Evolutionary conservation across 2,888 invertebrate species (phyloP).

Genomic region (Catonia carolina): DNA sequence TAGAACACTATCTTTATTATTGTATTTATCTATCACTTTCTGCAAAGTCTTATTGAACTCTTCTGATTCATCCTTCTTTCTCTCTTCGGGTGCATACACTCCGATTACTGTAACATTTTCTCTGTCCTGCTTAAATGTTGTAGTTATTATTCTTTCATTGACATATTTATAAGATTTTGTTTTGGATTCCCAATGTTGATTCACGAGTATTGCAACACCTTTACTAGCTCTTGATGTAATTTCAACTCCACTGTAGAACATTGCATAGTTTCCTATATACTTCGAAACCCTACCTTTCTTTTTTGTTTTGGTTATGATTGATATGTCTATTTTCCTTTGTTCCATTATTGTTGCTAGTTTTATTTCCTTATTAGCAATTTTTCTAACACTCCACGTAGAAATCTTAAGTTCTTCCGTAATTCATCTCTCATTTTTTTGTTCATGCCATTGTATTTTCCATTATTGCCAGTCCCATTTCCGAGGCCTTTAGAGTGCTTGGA

Average conservation of each 20-base stretch:
- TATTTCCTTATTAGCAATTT: not conserved
- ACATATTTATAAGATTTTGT: not conserved
- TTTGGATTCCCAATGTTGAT: not conserved
- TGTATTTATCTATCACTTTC: not conserved
- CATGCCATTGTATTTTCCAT: not conserved
- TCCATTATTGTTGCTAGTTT: not conserved
- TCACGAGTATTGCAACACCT: not conserved
- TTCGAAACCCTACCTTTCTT: not conserved
- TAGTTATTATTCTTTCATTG: not conserved
- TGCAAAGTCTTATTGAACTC: not conserved
- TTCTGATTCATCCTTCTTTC: not conserved
- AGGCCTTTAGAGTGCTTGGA: too few relatives aligned
- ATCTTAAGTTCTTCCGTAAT: too few relatives aligned
- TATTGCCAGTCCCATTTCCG: too few relatives aligned
- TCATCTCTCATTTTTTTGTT: too few relatives aligned
- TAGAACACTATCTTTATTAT: not conserved
- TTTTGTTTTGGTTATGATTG: not conserved
- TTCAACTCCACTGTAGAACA: not conserved
- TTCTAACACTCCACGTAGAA: not conserved
- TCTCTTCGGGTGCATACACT: not conserved
- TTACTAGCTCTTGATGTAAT: not conserved
- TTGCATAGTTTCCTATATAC: not conserved
- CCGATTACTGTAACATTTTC: not conserved
- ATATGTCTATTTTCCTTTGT: not conserved
- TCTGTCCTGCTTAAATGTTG: not conserved